Evolutionary conservation across 2,797 vertebrate species (phyloP), one percentile per base, ranked within the genome.

Genomic region (Sphenopsis melanotis): DNA sequence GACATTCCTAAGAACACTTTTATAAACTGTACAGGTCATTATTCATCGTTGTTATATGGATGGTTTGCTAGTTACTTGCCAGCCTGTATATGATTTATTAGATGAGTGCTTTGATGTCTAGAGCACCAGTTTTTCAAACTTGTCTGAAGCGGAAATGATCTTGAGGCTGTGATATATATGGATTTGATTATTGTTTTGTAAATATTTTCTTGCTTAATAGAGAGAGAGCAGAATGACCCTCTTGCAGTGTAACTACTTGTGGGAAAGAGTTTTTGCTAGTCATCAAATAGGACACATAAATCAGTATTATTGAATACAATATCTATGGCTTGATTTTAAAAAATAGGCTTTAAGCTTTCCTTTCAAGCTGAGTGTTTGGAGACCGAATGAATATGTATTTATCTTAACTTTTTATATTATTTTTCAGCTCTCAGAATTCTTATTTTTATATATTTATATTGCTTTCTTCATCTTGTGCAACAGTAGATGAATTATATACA

Each of bases 1-100:
- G 71, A 95, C 68, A 83, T 74, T 97, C 78, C 44, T 78, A 89
- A 92, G 82, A 95, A 96, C 74, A 91, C 85, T 96, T 96, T 97
- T 95, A 92, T 95, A 96, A 93, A 94, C 57, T 41, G 16, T 68
- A 56, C 52, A 68, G 49, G 49, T 81, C 86, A 85, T 96, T 94
- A 88, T 91, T 97, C 89, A 93, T 95, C 27, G 65, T 93, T 91
- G 88, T 76, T 97, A 63, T 66, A 90, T 37, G 71, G 75, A 91
- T 80, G 83, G 77, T 66, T 93, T 94, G 55, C 94, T 93, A 87
- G 83, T 94, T 92, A 80, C 76, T 91, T 96, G 95, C 56, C 88
- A 96, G 84, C 24, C 79, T 65, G 29, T 71, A 70, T 22, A 41
- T 95, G 93, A 96, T 97, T 96, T 96, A 94, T 95, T 82, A 80